Conservation (phyloP, 2,113 vertebrate species). For the Sinosuthora webbiana region DNA sequence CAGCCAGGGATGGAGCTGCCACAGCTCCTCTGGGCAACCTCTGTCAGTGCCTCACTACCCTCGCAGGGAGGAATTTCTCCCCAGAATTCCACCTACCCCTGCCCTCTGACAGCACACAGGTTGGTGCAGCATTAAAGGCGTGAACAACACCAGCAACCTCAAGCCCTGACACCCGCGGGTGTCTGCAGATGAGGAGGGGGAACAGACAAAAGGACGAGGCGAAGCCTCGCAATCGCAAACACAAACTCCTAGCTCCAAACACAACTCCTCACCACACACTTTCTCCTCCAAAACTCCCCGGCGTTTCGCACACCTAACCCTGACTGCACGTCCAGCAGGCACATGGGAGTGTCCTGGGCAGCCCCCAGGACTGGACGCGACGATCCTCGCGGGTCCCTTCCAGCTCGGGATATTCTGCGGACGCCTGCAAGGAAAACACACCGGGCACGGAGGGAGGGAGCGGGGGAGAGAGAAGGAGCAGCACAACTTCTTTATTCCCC, state of each 20-base stretch:
- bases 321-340: background rate
- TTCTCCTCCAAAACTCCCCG: background rate
- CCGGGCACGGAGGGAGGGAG: background rate
- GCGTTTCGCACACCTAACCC: constrained; percentile 26
- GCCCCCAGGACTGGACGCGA: background rate
- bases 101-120: too few species aligned
- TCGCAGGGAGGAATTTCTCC: too few species aligned
- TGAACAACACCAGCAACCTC: background rate
- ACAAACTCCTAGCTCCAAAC: background rate
- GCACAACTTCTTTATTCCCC: background rate
- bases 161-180: background rate
- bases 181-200: background rate
- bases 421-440: constrained; percentile 15
- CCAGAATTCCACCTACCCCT: background rate
- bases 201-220: background rate
- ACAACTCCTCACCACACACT: background rate
- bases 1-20: background rate
- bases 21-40: background rate
- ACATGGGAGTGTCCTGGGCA: background rate
- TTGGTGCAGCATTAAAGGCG: background rate
- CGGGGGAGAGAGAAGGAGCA: background rate
- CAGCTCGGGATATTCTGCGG: background rate
- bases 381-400: background rate
- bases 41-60: background rate
- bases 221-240: background rate